A percentile compares a stretch with the other conserved stretches of the same genome.
phyloP scores from a whole-genome alignment of 2,113 vertebrate genomes.

The Saguinus imperator region DNA sequence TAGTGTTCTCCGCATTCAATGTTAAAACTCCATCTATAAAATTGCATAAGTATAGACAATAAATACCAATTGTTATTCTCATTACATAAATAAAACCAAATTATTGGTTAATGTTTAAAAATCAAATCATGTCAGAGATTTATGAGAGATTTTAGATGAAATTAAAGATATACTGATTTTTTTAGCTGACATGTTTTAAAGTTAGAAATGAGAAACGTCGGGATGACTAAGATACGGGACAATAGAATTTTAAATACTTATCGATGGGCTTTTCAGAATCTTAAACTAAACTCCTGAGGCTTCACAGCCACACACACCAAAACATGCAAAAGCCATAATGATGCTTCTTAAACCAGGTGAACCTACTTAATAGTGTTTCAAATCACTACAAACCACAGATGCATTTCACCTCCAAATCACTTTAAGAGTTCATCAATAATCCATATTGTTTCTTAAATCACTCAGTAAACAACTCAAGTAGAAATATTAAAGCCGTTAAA shows the following conservation, averaged over 20 bases:
- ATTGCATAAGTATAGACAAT: slow-evolving; percentile 52
- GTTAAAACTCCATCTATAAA: slow-evolving; percentile 86
- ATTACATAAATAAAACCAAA: background rate
- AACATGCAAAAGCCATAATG: background rate
- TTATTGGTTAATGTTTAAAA: slow-evolving; percentile 13
- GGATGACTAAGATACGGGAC: background rate
- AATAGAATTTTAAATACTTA: background rate
- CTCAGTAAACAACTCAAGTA: background rate
- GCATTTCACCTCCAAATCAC: background rate
- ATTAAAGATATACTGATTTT: background rate
- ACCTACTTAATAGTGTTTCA: background rate
- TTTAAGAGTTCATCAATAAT: background rate
- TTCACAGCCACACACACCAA: too few relatives aligned
- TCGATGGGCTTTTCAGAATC: background rate
- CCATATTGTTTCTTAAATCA: background rate
- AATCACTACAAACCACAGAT: background rate
- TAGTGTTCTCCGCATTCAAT: slow-evolving; percentile 81
- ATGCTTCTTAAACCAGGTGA: too few relatives aligned
- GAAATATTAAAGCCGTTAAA: background rate
- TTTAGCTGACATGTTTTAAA: background rate
- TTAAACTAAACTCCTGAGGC: background rate
- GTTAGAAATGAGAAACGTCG: background rate
- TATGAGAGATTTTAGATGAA: background rate
- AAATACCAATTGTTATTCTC: slow-evolving; percentile 16
- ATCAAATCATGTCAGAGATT: background rate